These are phyloP conservation scores for Barypeithes pellucidus DNA, from an alignment of 2,888 invertebrate species.

Conservation along the genomic window DNA sequence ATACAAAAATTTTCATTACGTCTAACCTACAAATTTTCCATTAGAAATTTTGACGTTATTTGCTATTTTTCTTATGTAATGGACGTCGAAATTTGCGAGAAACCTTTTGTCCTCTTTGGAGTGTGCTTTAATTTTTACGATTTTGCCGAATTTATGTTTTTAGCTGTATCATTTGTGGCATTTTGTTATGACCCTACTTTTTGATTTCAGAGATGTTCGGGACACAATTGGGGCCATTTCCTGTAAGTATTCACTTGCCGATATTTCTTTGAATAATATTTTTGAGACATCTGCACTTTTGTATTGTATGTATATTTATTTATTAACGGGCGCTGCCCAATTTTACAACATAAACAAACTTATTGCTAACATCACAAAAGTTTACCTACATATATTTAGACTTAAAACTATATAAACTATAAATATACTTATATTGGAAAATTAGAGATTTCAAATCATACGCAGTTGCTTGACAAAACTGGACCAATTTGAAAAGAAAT, in stretches of 20 bases:
- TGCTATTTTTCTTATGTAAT: slow-evolving; percentile 37
- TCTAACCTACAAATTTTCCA: slow-evolving; percentile 31
- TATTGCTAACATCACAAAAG: too few relatives aligned
- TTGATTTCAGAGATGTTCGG: slow-evolving; percentile 58
- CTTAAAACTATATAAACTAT: too few relatives aligned
- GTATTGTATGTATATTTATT: too few relatives aligned
- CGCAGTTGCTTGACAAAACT: too few relatives aligned
- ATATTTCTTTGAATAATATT: neutral
- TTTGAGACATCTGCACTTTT: too few relatives aligned
- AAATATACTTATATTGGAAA: too few relatives aligned
- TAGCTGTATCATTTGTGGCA: slow-evolving; percentile 52
- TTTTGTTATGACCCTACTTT: slow-evolving; percentile 47
- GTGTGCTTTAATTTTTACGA: slow-evolving; percentile 32
- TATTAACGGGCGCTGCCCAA: too few relatives aligned
- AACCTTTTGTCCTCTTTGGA: slow-evolving; percentile 9
- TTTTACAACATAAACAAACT: too few relatives aligned
- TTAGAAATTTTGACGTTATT: slow-evolving; percentile 19
- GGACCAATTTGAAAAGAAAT: too few relatives aligned
- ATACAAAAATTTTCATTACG: neutral
- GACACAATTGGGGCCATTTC: slow-evolving; percentile 58
- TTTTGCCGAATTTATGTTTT: slow-evolving; percentile 53
- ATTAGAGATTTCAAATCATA: too few relatives aligned
- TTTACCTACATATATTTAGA: too few relatives aligned
- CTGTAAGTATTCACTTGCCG: slow-evolving; percentile 55
- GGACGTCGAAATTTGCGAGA: slow-evolving; percentile 1